Evolutionary conservation across 2,113 vertebrate species (phyloP).

Genomic region (Lycaon pictus): DNA sequence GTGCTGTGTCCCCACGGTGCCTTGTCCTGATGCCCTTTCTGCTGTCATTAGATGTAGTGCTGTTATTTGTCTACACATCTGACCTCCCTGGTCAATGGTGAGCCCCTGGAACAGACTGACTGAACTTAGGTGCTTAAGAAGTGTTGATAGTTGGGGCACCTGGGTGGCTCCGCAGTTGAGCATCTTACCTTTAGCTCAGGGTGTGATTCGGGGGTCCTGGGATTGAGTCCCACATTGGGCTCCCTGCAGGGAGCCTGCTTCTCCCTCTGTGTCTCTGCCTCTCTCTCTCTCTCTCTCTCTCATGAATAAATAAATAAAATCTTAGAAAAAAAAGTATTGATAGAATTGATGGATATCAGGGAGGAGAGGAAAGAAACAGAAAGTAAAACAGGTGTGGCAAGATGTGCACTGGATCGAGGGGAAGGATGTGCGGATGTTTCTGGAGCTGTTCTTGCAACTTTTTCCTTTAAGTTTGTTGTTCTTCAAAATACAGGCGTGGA

Average conservation of each 20-base stretch:
- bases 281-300: no score
- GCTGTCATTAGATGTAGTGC: not conserved
- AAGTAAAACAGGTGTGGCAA: fast-evolving
- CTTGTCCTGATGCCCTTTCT: not conserved
- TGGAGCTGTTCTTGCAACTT: not conserved
- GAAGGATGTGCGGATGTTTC: not conserved
- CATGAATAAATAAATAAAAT: no score
- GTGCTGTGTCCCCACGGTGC: fast-evolving
- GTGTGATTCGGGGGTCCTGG: no score
- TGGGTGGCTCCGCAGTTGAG: no score
- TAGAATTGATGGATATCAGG: not conserved
- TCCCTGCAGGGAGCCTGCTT: no score
- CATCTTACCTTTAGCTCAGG: no score
- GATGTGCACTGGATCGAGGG: not conserved
- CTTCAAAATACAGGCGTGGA: not conserved
- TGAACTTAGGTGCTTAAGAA: not conserved
- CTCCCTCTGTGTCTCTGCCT: no score
- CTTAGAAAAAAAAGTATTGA: not conserved
- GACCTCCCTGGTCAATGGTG: not conserved
- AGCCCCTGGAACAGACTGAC: not conserved
- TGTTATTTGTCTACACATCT: not conserved
- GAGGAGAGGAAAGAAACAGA: not conserved
- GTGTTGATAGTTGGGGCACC: not conserved
- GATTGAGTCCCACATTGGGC: no score
- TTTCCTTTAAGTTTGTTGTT: not conserved